Conservation (phyloP, 2,888 invertebrate species). For the Macaria liturata region DNA sequence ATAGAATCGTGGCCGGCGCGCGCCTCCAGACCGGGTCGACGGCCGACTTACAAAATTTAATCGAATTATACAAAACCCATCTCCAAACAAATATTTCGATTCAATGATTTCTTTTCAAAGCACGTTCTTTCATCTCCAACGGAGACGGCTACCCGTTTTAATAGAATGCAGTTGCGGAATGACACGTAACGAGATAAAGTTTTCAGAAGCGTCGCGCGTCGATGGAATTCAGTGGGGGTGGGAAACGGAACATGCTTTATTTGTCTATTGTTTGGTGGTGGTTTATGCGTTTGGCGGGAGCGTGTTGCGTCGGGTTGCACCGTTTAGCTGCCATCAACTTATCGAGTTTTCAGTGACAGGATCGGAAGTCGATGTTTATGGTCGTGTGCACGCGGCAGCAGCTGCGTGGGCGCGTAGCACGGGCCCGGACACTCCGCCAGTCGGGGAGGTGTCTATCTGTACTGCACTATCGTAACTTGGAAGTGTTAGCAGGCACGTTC, state of each 20-base stretch:
- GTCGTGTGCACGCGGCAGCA: slow-evolving; percentile 41
- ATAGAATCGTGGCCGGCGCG: slow-evolving; percentile 56
- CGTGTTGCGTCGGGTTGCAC: slow-evolving; percentile 40
- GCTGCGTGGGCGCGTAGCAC: slow-evolving; percentile 52
- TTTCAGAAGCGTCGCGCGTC: slow-evolving; percentile 51
- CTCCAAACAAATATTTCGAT: slow-evolving; percentile 52
- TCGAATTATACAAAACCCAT: slow-evolving; percentile 63
- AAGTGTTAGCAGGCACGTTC: slow-evolving; percentile 25
- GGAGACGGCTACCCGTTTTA: slow-evolving; percentile 28
- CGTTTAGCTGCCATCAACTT: slow-evolving; percentile 53
- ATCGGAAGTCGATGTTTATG: slow-evolving; percentile 55
- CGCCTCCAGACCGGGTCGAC: slow-evolving; percentile 51
- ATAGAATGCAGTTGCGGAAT: slow-evolving; percentile 43
- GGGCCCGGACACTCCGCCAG: slow-evolving; percentile 40
- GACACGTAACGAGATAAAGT: slow-evolving; percentile 41
- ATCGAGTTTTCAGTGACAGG: slow-evolving; percentile 59
- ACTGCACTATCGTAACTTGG: slow-evolving; percentile 42
- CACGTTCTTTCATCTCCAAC: slow-evolving; percentile 45
- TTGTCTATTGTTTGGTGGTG: slow-evolving; percentile 70
- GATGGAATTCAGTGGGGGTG: slow-evolving; percentile 55
- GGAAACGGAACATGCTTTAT: slow-evolving; percentile 68
- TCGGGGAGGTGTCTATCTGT: slow-evolving; percentile 40
- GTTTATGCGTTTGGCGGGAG: slow-evolving; percentile 45
- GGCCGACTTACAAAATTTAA: slow-evolving; percentile 65
- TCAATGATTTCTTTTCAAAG: slow-evolving; percentile 44